These are phyloP conservation scores for Rhyzopertha dominica DNA, from an alignment of 1,140 invertebrate species.

Conservation along the genomic window DNA sequence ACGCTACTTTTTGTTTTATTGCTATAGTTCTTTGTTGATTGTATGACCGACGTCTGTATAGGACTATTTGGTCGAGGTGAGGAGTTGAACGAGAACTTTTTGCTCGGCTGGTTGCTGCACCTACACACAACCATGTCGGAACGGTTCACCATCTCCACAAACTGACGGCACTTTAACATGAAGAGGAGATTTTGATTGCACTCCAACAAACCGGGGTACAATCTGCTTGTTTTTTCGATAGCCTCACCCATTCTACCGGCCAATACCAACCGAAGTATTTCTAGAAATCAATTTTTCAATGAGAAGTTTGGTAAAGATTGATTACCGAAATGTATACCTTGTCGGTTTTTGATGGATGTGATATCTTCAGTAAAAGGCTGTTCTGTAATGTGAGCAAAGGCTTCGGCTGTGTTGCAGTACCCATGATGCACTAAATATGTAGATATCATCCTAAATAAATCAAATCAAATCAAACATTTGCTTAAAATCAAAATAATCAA, in stretches of 20 bases:
- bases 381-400: conserved; percentile 87
- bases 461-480: conserved; percentile 10
- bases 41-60: conserved; percentile 67
- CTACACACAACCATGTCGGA: conserved; percentile 65
- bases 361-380: conserved; percentile 91
- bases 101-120: conserved; percentile 28
- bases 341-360: conserved; percentile 92
- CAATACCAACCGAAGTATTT: conserved; percentile 89
- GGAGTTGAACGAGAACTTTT: conserved; percentile 46
- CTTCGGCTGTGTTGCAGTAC: conserved; percentile 93
- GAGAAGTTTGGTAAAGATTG: too few species aligned
- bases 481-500: too few species aligned
- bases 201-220: conserved; percentile 89
- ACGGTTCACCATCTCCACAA: conserved; percentile 92
- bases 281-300: conserved; percentile 51
- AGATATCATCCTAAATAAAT: conserved; percentile 80
- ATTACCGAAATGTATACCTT: conserved; percentile 75
- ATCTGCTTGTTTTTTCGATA: conserved; percentile 78
- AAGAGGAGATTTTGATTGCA: conserved; percentile 87
- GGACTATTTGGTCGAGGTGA: conserved; percentile 46
- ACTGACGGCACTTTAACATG: conserved; percentile 93
- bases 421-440: conserved; percentile 97
- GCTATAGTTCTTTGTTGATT: conserved; percentile 63
- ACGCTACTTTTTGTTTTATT: conserved; percentile 45
- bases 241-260: conserved; percentile 92